These are phyloP conservation scores for Tryphoninae sp. DNA, from an alignment of 2,888 invertebrate species.

Conservation along the genomic window DNA sequence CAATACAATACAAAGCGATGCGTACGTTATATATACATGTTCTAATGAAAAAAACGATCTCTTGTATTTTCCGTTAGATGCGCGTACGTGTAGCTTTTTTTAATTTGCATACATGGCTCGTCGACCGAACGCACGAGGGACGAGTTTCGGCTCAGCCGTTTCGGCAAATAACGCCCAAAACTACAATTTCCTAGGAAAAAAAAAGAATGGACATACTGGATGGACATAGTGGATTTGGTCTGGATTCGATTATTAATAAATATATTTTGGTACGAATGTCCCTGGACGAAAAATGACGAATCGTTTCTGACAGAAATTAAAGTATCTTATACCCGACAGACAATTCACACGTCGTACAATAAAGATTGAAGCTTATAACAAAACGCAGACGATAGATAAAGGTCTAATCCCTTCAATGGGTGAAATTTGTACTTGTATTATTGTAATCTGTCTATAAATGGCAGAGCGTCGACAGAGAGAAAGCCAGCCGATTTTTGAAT, in stretches of 20 bases:
- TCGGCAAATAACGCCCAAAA: slow-evolving; percentile 18
- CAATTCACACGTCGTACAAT: too few species aligned
- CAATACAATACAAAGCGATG: background rate
- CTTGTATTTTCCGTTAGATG: background rate
- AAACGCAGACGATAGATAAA: too few species aligned
- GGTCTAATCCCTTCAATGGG: too few species aligned
- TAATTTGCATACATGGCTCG: slow-evolving; percentile 32
- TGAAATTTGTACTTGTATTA: too few species aligned
- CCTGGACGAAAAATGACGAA: too few species aligned
- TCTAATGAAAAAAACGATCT: slow-evolving; percentile 1
- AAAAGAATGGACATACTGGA: background rate
- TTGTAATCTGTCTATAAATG: too few species aligned
- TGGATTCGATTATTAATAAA: background rate
- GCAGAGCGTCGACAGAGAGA: too few species aligned
- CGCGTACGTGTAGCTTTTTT: slow-evolving; percentile 35
- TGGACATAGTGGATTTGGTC: background rate
- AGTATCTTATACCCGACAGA: too few species aligned
- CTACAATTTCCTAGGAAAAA: background rate
- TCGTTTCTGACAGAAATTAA: too few species aligned
- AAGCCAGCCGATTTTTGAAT: too few species aligned
- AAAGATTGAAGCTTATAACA: too few species aligned
- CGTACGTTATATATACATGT: background rate
- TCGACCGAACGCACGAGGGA: slow-evolving; percentile 15
- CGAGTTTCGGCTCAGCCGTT: slow-evolving; percentile 19
- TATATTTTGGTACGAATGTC: too few species aligned